A percentile compares a stretch with the other conserved stretches of the same genome.
Evolutionary conservation across 2,888 invertebrate genomes (phyloP).

Genomic region (Syritta pipiens): DNA sequence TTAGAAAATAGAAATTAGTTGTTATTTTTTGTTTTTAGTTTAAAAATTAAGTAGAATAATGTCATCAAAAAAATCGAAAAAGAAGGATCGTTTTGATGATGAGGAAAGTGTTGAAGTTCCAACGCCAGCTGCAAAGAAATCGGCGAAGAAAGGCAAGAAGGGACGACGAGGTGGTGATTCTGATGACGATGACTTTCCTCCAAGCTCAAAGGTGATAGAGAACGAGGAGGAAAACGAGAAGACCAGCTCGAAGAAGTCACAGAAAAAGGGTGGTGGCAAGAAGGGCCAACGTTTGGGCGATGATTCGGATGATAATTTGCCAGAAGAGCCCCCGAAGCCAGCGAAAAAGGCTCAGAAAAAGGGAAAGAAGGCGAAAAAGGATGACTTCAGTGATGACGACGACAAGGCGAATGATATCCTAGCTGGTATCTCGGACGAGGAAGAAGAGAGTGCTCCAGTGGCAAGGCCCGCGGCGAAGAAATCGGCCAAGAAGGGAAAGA

Average conservation of each 20-base stretch:
- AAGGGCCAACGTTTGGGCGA: constrained; percentile 69
- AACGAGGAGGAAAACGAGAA: constrained; percentile 74
- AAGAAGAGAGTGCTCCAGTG: constrained; percentile 8
- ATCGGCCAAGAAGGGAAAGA: constrained; percentile 77
- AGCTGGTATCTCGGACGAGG: constrained; percentile 15
- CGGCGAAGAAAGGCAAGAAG: constrained; percentile 74
- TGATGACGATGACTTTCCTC: constrained; percentile 80
- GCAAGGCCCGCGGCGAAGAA: constrained; percentile 62
- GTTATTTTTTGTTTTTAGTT: too few species aligned
- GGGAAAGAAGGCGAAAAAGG: constrained; percentile 45
- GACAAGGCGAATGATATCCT: constrained; percentile 2
- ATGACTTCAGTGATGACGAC: constrained; percentile 76
- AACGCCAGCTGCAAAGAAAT: constrained; percentile 69
- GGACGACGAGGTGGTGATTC: constrained; percentile 80
- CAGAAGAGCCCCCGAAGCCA: constrained; percentile 46
- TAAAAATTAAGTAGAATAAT: constrained; percentile 57
- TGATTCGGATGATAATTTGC: constrained; percentile 66
- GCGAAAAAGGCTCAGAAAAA: constrained; percentile 68
- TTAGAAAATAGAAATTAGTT: not conserved
- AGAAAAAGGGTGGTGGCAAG: constrained; percentile 73
- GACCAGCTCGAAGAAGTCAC: constrained; percentile 71
- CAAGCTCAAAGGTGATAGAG: constrained; percentile 51
- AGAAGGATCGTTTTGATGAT: constrained; percentile 75
- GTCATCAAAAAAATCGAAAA: constrained; percentile 74
- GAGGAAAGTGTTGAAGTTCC: constrained; percentile 71